Evolutionary conservation across 1,140 invertebrate genomes (phyloP).

Genomic region (Drosophila sturtevanti): DNA sequence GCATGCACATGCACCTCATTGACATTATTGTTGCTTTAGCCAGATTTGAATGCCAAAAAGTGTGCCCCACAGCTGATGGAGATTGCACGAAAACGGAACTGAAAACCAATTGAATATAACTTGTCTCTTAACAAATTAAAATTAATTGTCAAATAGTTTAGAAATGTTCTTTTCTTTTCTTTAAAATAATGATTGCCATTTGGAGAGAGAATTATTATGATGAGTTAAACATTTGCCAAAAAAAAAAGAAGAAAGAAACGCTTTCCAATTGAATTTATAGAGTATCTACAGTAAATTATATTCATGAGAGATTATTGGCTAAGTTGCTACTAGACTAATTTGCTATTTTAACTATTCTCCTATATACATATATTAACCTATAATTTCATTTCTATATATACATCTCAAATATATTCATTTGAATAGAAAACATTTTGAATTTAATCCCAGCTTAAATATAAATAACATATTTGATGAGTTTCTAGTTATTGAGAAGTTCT

Average conservation of each 20-base stretch:
- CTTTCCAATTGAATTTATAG: background rate
- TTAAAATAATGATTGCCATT: too few relatives aligned
- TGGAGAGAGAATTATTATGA: too few relatives aligned
- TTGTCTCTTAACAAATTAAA: background rate
- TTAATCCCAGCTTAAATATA: background rate
- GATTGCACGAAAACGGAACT: conserved; percentile 18
- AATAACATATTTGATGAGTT: background rate
- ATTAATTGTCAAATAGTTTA: background rate
- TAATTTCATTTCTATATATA: too few relatives aligned
- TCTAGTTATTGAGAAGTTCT: background rate
- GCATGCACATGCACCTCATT: conserved; percentile 42
- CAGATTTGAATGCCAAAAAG: conserved; percentile 14
- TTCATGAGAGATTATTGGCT: too few relatives aligned
- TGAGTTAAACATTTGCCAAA: too few relatives aligned
- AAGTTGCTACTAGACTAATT: too few relatives aligned
- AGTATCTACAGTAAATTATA: background rate
- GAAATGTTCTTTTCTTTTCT: too few relatives aligned
- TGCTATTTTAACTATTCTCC: background rate
- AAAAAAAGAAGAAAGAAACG: too few relatives aligned
- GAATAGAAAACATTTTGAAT: too few relatives aligned
- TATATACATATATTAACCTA: too few relatives aligned
- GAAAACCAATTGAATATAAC: background rate
- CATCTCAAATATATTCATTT: background rate
- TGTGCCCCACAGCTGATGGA: conserved; percentile 39
- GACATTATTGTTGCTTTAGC: conserved; percentile 3